Evolutionary conservation across 2,113 vertebrate species (phyloP), one percentile per base, ranked within the genome.

Genomic region (Hirundichthys speculiger): DNA sequence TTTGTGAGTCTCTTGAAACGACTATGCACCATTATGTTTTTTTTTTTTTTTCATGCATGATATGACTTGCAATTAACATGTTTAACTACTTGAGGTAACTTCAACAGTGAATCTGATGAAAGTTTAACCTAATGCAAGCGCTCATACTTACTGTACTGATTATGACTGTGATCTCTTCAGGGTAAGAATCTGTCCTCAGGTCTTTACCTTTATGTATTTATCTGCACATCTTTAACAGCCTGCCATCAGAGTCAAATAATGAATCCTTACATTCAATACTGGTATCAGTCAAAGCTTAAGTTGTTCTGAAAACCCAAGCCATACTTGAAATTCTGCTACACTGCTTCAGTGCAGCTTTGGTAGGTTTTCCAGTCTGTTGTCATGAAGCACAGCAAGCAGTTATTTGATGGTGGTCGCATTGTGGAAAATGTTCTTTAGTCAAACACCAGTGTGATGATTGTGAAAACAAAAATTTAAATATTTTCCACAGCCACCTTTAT

Each of bases 111-210:
- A 38, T 73, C 50, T 64, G 63, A 71, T 68, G 50, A 68, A 82
- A 64, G 62, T 49, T 74, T 59, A 55, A 49, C 60, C 63, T 70
- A 73, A 76, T 75, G 64, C 72, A 85, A 84, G 54, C 77, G 56
- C 66, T 73, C 73, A 66, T 50, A 85, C 55, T 78, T 62, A 83
- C 79, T 87, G 67, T 79, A 85, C 51, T 76, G 76, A 70, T 80
- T 72, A 64, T 71, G 72, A 89, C 88, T 86, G 84, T 73, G 80
- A 84, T 82, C 55, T 77, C 42, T 84, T 86, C 67, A 80, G 80
- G 80, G 55, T 73, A 40, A 59, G 71, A 49, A 50, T 64, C 39
- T 67, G 49, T 50, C 43, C 51, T 74, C 48, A 74, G 48, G 43
- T 70, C 46, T 71, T 64, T 61, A 57, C 40, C 42, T 61, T 51